Conservation (phyloP, 2,797 vertebrate genomes). For the Lycodopsis pacificus region DNA sequence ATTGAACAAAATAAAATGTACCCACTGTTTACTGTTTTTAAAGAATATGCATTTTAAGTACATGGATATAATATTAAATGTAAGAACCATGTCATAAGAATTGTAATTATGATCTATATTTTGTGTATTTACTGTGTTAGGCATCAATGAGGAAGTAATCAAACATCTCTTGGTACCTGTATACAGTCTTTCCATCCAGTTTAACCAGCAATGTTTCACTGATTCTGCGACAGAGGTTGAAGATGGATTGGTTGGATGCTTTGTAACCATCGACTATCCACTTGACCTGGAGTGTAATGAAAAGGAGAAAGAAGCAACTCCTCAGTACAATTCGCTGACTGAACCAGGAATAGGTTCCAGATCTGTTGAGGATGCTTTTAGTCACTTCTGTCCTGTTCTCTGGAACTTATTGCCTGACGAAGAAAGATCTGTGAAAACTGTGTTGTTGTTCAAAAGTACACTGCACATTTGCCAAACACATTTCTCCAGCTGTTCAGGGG, state of each 20-base stretch:
- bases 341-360: background rate
- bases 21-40: background rate
- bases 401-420: background rate
- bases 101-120: background rate
- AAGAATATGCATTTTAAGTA: background rate
- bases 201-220: slow-evolving; percentile 86
- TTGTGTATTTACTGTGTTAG: slow-evolving; percentile 6
- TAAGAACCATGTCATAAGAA: background rate
- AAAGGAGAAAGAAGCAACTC: background rate
- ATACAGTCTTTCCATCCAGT: slow-evolving; percentile 85
- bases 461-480: background rate
- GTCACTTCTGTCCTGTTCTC: background rate
- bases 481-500: background rate
- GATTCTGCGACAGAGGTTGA: slow-evolving; percentile 83
- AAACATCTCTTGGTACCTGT: slow-evolving; percentile 64
- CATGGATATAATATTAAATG: background rate
- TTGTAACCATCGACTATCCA: slow-evolving; percentile 87
- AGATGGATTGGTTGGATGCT: slow-evolving; percentile 81
- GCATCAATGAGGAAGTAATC: background rate
- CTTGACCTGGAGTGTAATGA: slow-evolving; percentile 81
- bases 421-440: background rate
- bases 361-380: background rate
- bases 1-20: background rate
- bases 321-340: slow-evolving; percentile 1
- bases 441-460: background rate